Evolutionary conservation across 2,888 invertebrate genomes (phyloP), one percentile per base, ranked within the genome.

Genomic region (Tridacna gigas): DNA sequence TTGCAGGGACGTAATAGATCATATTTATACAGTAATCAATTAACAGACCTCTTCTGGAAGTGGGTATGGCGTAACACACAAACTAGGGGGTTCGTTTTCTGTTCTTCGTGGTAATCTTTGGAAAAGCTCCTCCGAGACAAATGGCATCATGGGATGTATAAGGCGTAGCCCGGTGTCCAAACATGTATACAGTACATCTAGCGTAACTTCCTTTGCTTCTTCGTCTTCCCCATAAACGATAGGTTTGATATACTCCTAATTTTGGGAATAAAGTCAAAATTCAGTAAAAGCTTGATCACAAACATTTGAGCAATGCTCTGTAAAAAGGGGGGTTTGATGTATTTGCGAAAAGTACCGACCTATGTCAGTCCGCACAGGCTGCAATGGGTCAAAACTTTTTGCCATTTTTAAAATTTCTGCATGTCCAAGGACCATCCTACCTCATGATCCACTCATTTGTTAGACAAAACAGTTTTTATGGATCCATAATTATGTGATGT

Each of bases 131-230:
- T 99, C 99, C 0, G 98, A 97, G 86, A 99, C 96, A 95, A 97
- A 98, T 0, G 99, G 99, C 99, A 99, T 99, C 95, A 99, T 97
- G 0, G 99, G 99, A 86, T 97, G 97, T 22, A 99, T 96, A 80
- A 98, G 96, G 85, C 98, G 96, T 51, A 99, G 96, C 0, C 97
- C 98, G 9, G 96, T 96, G 93, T 99, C 98, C 73, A 99, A 95
- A 60, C 97, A 97, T 0, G 97, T 97, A 95, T 97, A 97, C 2
- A 99, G 96, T 0, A 97, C 97, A 88, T 96, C 96, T 37, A 97
- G 96, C 0, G 97, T 97, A 1, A 63, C 96, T 15, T 90, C 96
- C 13, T 96, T 95, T 87, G 96, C 96, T 80, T 96, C 95, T 0
- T 94, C 93, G 79, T 95, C 93, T 5, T 84, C 92, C 0, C 94